Evolutionary conservation across 2,113 vertebrate species (phyloP).

Genomic region (Phrynocephalus versicolor): DNA sequence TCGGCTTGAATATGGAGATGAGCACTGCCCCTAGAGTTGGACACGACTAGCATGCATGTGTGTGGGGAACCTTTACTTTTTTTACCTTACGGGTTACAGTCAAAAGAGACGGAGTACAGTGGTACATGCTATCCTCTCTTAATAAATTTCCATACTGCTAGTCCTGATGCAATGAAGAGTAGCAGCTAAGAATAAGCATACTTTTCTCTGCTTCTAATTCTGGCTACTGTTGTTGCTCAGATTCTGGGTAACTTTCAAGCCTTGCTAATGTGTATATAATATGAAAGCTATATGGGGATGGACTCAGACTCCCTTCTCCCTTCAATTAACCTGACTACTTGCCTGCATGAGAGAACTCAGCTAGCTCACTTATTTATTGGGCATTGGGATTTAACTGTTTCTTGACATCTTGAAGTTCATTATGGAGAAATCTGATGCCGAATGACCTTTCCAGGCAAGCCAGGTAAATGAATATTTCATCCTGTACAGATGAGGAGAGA

Average conservation of each 20-base stretch:
- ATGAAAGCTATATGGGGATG: background rate
- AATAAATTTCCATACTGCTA: background rate
- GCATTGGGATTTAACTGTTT: background rate
- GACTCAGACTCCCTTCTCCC: background rate
- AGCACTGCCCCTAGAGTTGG: no score
- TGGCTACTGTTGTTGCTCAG: background rate
- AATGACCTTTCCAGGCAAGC: conserved; percentile 10
- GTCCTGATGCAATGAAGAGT: background rate
- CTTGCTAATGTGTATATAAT: background rate
- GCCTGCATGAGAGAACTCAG: background rate
- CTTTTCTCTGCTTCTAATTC: background rate
- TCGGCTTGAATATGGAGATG: no score
- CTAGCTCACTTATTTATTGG: background rate
- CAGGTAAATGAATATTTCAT: conserved; percentile 1
- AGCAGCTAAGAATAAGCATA: background rate
- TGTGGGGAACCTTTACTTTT: no score
- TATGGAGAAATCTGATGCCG: background rate
- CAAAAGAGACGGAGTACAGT: background rate
- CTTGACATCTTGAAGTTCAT: background rate
- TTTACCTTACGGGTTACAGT: no score
- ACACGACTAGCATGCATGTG: no score
- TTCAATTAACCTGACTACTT: background rate
- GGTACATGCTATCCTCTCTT: background rate
- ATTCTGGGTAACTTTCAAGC: background rate
- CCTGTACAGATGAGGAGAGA: background rate